Percentiles rank a stretch among this genome's conserved stretches.
Conservation (phyloP, 2,888 invertebrate genomes). For the Leucania comma region DNA sequence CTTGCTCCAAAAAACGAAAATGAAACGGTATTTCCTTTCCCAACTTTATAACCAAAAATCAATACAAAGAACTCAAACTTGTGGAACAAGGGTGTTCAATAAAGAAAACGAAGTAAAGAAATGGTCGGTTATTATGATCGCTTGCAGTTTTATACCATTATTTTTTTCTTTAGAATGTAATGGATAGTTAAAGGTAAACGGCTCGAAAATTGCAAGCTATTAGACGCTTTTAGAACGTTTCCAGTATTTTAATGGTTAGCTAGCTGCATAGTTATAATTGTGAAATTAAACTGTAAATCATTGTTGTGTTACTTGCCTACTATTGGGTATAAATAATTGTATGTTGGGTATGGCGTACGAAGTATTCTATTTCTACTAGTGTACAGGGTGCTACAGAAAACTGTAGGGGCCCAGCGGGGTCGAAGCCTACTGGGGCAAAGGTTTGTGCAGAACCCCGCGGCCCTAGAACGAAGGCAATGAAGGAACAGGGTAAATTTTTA, state of each 20-base stretch:
- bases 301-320: neutral
- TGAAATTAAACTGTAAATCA: neutral
- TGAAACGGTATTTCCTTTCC: constrained; percentile 14
- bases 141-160: constrained; percentile 29
- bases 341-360: no score
- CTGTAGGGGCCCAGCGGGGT: no score
- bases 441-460: no score
- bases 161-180: constrained; percentile 38
- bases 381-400: no score
- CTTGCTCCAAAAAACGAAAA: constrained; percentile 6
- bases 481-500: no score
- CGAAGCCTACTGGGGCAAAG: no score
- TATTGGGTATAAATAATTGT: no score
- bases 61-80: constrained; percentile 36
- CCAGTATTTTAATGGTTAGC: constrained; percentile 21
- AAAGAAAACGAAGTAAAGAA: constrained; percentile 36
- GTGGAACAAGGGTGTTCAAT: constrained; percentile 34
- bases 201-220: constrained; percentile 27
- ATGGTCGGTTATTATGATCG: constrained; percentile 35
- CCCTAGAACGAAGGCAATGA: no score
- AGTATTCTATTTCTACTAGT: no score
- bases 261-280: constrained; percentile 7
- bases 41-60: constrained; percentile 52
- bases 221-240: constrained; percentile 13
- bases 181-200: constrained; percentile 38